These are phyloP conservation scores for Pantherophis alleghaniensis DNA, from an alignment of 2,797 vertebrate genomes.

Conservation along the genomic window DNA sequence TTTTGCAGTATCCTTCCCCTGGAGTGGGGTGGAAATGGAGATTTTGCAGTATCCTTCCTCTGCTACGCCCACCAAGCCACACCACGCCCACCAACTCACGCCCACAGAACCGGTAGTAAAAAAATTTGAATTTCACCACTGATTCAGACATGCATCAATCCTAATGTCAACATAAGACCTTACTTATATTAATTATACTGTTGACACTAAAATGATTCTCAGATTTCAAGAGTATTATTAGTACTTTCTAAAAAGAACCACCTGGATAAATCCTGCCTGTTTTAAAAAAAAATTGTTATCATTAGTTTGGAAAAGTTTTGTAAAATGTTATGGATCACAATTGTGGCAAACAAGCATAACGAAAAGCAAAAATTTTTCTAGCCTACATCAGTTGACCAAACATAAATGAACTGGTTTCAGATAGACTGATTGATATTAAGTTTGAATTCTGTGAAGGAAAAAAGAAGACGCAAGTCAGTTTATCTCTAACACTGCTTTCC, in stretches of 20 bases:
- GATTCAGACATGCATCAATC: neutral
- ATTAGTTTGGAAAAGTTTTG: neutral
- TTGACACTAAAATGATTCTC: neutral
- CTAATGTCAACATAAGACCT: neutral
- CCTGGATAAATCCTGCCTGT: constrained; percentile 15
- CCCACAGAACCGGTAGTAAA: no score
- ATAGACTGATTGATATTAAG: neutral
- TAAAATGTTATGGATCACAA: neutral
- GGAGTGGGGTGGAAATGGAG: no score
- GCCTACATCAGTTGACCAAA: neutral
- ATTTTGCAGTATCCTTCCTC: no score
- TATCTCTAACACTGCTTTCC: neutral
- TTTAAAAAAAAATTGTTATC: neutral
- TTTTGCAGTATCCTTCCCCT: no score
- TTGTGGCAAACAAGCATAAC: neutral
- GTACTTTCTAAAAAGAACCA: constrained; percentile 28
- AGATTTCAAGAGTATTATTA: neutral
- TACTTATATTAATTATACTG: neutral
- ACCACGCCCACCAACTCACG: no score
- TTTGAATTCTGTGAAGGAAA: constrained; percentile 30
- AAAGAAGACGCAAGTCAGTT: neutral
- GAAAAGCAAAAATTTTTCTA: neutral
- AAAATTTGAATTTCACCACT: no score
- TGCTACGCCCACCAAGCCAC: no score
- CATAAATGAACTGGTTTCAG: neutral